phyloP scores from a whole-genome alignment of 1,140 invertebrate genomes.

The Lordiphosa stackelbergi region DNA sequence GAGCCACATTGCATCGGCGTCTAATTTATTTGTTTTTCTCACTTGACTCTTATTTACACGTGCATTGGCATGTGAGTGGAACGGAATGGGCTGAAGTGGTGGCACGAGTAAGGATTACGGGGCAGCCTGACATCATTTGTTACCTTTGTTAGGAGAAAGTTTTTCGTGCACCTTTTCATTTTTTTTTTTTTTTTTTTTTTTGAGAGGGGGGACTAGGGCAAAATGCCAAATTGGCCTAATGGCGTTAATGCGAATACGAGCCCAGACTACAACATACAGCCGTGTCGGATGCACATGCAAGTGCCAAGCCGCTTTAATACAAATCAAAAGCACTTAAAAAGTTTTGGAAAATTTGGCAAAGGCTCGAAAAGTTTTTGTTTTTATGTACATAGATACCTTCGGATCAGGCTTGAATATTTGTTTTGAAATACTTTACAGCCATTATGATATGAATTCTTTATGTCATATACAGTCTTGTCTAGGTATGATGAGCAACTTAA shows the following conservation, averaged over 20 bases:
- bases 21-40: constrained; percentile 62
- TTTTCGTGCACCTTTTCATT: constrained; percentile 43
- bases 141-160: constrained; percentile 59
- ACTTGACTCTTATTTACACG: constrained; percentile 73
- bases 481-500: too few relatives aligned
- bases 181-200: background rate
- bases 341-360: constrained; percentile 46
- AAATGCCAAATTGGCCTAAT: constrained; percentile 72
- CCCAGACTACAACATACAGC: constrained; percentile 39
- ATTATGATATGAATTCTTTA: too few relatives aligned
- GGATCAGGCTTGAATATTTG: too few relatives aligned
- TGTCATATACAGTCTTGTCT: too few relatives aligned
- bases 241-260: constrained; percentile 74
- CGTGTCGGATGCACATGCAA: constrained; percentile 20
- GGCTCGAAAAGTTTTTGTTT: constrained; percentile 15
- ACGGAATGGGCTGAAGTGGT: background rate
- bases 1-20: constrained; percentile 14
- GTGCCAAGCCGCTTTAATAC: constrained; percentile 50
- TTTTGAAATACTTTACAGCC: too few relatives aligned
- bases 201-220: constrained; percentile 57
- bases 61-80: constrained; percentile 60
- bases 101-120: background rate
- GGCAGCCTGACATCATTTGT: constrained; percentile 39
- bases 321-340: constrained; percentile 60
- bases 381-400: too few relatives aligned